Evolutionary conservation across 2,888 invertebrate genomes (phyloP).

Genomic region (Chaetogeoica ovagalla): DNA sequence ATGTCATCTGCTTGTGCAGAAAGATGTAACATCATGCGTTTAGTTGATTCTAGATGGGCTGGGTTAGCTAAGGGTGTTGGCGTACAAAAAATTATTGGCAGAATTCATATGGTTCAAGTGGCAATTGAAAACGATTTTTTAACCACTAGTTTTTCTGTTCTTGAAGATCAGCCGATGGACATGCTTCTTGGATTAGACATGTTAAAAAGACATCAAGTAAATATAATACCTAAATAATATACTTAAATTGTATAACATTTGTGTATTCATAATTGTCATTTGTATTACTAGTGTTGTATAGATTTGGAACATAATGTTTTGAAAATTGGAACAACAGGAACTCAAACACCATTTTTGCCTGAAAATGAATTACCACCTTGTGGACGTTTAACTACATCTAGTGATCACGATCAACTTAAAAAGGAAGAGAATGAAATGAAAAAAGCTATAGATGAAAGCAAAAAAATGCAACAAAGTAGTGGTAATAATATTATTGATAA

Average conservation of each 20-base stretch:
- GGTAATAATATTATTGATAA: conserved; percentile 6
- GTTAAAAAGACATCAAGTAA: conserved; percentile 92
- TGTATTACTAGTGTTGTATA: conserved; percentile 74
- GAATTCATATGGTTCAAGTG: conserved; percentile 96
- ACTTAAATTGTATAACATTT: not conserved
- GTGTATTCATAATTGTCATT: conserved; percentile 15
- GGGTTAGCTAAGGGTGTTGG: conserved; percentile 98
- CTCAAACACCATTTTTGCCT: conserved; percentile 83
- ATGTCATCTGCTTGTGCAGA: conserved; percentile 97
- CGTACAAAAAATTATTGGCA: conserved; percentile 90
- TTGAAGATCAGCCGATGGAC: conserved; percentile 97
- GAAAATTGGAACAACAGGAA: conserved; percentile 91
- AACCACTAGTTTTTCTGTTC: conserved; percentile 93
- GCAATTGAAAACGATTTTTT: conserved; percentile 92
- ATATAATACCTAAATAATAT: not conserved
- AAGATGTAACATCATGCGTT: conserved; percentile 86
- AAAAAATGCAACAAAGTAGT: conserved; percentile 23
- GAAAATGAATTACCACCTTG: conserved; percentile 81
- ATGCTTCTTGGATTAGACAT: conserved; percentile 97
- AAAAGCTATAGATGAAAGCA: conserved; percentile 73
- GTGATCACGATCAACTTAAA: conserved; percentile 68
- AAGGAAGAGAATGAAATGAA: conserved; percentile 73
- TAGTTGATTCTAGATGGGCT: conserved; percentile 89
- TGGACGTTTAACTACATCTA: conserved; percentile 74
- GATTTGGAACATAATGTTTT: conserved; percentile 87